These are phyloP conservation scores for Rousettus madagascariensis DNA, from an alignment of 2,797 vertebrate species.

Conservation along the genomic window DNA sequence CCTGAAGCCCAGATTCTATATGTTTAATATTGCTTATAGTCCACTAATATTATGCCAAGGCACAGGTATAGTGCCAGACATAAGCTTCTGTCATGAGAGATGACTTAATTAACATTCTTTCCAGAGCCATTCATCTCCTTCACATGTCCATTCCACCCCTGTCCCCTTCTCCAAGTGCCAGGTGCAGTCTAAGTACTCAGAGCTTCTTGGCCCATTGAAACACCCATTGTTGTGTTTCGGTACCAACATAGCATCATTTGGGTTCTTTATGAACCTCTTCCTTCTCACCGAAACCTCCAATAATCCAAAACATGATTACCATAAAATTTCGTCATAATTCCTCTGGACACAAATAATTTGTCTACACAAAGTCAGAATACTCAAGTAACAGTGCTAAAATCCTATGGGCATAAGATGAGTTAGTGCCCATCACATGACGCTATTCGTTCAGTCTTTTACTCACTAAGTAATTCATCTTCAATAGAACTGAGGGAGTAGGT, in stretches of 20 bases:
- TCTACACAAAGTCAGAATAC: not conserved
- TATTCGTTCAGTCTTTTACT: not conserved
- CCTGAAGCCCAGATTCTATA: not conserved
- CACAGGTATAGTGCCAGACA: not conserved
- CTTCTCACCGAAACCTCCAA: not conserved
- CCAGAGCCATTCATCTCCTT: not conserved
- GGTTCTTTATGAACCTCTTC: not conserved
- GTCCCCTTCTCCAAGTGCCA: not conserved
- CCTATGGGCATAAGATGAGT: not conserved
- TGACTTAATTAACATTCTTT: not conserved
- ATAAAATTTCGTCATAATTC: not conserved
- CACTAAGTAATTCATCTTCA: not conserved
- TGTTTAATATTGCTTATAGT: not conserved
- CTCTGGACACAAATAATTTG: not conserved
- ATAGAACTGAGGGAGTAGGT: not conserved
- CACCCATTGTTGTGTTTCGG: not conserved
- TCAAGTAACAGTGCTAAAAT: not conserved
- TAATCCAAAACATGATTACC: not conserved
- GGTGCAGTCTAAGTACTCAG: not conserved
- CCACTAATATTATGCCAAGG: not conserved
- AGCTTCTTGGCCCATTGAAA: not conserved
- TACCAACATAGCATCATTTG: not conserved
- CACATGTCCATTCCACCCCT: rapidly evolving
- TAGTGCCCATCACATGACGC: not conserved
- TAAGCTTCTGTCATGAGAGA: not conserved